These are phyloP conservation scores for Branchipolynoe longqiensis DNA, from an alignment of 2,888 invertebrate genomes.

Conservation along the genomic window DNA sequence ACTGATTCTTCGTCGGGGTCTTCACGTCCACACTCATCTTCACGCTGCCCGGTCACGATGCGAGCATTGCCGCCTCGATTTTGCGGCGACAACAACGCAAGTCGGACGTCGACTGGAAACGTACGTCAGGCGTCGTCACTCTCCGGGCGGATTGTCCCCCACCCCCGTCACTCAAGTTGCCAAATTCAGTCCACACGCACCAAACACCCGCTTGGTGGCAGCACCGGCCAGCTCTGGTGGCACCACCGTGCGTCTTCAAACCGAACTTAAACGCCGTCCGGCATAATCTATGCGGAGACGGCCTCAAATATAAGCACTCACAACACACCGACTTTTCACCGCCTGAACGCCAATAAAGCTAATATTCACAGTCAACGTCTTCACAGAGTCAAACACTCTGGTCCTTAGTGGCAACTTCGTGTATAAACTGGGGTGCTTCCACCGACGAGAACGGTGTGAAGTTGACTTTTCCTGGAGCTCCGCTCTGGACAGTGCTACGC, in stretches of 20 bases:
- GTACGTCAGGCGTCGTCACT: constrained; percentile 1
- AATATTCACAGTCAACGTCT: background rate
- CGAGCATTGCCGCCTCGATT: background rate
- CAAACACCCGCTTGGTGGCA: background rate
- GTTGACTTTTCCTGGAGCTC: background rate
- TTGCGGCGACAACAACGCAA: constrained; percentile 20
- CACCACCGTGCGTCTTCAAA: background rate
- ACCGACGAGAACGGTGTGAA: background rate
- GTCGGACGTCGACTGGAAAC: background rate
- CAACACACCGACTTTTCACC: constrained; percentile 26
- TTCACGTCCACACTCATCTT: constrained; percentile 78
- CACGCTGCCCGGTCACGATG: background rate
- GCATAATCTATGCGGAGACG: constrained; percentile 51
- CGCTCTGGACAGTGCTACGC: background rate
- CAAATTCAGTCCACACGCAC: background rate
- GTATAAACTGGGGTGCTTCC: background rate
- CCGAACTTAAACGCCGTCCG: constrained; percentile 18
- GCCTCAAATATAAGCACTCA: constrained; percentile 24
- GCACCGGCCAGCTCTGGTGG: background rate
- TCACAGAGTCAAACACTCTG: background rate
- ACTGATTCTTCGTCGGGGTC: constrained; percentile 74
- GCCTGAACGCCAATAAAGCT: constrained; percentile 22
- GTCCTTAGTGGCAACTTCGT: constrained; percentile 2
- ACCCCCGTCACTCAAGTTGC: background rate
- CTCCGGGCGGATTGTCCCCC: background rate